Percentiles rank a stretch among this genome's conserved stretches.
These are phyloP conservation scores for Hirundichthys speculiger DNA, from an alignment of 2,113 vertebrate genomes.

Conservation along the genomic window DNA sequence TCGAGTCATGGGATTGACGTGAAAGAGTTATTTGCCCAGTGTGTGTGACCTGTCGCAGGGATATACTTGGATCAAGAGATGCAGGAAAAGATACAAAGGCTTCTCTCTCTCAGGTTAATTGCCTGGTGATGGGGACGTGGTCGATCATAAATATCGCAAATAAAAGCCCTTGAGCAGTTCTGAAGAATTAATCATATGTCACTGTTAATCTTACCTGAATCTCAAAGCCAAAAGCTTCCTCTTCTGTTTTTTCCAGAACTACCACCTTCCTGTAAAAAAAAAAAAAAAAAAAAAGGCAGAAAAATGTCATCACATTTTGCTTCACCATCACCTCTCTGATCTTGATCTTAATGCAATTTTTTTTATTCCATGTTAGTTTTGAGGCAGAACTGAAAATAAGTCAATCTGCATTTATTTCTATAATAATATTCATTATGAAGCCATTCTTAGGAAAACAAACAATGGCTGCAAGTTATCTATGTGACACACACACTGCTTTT, in stretches of 20 bases:
- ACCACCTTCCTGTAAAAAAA: conserved; percentile 85
- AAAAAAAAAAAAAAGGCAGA: background rate
- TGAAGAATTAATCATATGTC: background rate
- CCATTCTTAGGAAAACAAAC: background rate
- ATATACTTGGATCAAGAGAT: conserved; percentile 33
- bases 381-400: too few species aligned
- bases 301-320: background rate
- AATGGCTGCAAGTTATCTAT: background rate
- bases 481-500: background rate
- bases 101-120: conserved; percentile 11
- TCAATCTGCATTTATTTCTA: too few species aligned
- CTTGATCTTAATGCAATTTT: too few species aligned
- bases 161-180: conserved; percentile 11
- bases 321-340: too few species aligned
- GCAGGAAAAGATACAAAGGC: conserved; percentile 3
- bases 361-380: too few species aligned
- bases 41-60: conserved; percentile 30
- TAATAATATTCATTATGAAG: too few species aligned
- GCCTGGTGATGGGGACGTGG: background rate
- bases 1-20: conserved; percentile 50
- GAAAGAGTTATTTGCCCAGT: background rate
- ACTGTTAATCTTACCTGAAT: conserved; percentile 87
- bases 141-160: conserved; percentile 16
- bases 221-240: conserved; percentile 93
- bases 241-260: conserved; percentile 88